Evolutionary conservation across 2,888 invertebrate species (phyloP).

Genomic region (Pseudolycoriella hygida): DNA sequence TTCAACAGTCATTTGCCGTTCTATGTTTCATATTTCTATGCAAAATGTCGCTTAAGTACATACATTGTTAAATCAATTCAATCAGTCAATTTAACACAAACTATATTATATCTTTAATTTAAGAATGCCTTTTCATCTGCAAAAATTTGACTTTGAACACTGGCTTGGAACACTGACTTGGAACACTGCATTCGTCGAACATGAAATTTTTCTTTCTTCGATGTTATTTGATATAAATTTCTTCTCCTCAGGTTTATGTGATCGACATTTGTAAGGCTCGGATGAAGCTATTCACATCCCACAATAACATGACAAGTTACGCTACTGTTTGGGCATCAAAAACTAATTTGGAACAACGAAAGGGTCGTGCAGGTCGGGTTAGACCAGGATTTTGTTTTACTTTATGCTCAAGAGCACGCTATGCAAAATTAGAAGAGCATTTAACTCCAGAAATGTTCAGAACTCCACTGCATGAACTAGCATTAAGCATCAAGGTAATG

Average conservation of each 20-base stretch:
- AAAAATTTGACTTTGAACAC: too few relatives aligned
- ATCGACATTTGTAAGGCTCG: constrained; percentile 95
- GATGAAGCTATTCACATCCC: constrained; percentile 93
- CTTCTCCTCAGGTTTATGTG: constrained; percentile 46
- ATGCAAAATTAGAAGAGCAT: constrained; percentile 62
- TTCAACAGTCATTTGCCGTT: too few relatives aligned
- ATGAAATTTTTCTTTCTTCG: too few relatives aligned
- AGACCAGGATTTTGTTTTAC: constrained; percentile 88
- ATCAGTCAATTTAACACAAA: too few relatives aligned
- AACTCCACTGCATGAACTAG: constrained; percentile 89
- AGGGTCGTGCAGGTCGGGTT: constrained; percentile 91
- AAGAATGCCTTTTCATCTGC: too few relatives aligned
- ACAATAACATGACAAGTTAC: constrained; percentile 97
- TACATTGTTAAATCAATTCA: too few relatives aligned
- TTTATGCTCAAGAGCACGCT: constrained; percentile 64
- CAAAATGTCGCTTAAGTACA: too few relatives aligned
- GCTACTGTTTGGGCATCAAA: constrained; percentile 92
- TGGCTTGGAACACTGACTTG: too few relatives aligned
- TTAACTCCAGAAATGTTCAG: constrained; percentile 95
- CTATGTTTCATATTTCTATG: too few relatives aligned
- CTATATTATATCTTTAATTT: too few relatives aligned
- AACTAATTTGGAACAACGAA: constrained; percentile 81
- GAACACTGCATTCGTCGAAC: too few relatives aligned
- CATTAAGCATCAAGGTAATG: constrained; percentile 56
- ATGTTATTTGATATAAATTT: too few relatives aligned